phyloP scores from a whole-genome alignment of 2,797 vertebrate genomes.

The Agapornis canus region DNA sequence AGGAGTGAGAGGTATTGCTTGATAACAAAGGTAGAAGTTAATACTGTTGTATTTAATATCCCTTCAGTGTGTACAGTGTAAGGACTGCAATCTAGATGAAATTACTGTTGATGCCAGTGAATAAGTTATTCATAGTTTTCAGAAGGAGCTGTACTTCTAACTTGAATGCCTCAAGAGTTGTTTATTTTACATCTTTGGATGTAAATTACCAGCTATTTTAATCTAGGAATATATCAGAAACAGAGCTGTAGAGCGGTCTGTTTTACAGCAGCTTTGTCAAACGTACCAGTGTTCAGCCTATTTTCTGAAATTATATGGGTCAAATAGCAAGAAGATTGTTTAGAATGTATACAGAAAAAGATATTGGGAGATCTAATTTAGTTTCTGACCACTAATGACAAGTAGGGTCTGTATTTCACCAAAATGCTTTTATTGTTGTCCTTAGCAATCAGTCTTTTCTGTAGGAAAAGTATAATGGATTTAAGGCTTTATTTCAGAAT shows the following conservation, averaged over 20 bases:
- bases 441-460: conserved; percentile 58
- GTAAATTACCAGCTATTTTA: conserved; percentile 68
- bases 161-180: conserved; percentile 15
- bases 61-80: background rate
- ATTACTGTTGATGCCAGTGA: conserved; percentile 59
- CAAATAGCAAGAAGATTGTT: conserved; percentile 72
- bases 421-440: conserved; percentile 39
- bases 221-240: conserved; percentile 60
- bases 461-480: background rate
- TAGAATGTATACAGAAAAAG: conserved; percentile 50
- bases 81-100: conserved; percentile 61
- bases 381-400: conserved; percentile 66
- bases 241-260: conserved; percentile 17
- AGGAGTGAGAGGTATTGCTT: conserved; percentile 23
- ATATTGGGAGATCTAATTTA: conserved; percentile 55
- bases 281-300: background rate
- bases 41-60: conserved; percentile 60
- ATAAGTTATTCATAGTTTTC: conserved; percentile 67
- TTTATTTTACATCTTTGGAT: conserved; percentile 69
- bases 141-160: conserved; percentile 49
- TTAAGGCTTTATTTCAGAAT: conserved; percentile 59
- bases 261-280: conserved; percentile 43
- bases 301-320: conserved; percentile 70
- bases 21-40: conserved; percentile 64
- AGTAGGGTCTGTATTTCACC: conserved; percentile 38